Evolutionary conservation across 2,113 vertebrate species (phyloP), one percentile per base, ranked within the genome.

Genomic region (Nerophis ophidion): DNA sequence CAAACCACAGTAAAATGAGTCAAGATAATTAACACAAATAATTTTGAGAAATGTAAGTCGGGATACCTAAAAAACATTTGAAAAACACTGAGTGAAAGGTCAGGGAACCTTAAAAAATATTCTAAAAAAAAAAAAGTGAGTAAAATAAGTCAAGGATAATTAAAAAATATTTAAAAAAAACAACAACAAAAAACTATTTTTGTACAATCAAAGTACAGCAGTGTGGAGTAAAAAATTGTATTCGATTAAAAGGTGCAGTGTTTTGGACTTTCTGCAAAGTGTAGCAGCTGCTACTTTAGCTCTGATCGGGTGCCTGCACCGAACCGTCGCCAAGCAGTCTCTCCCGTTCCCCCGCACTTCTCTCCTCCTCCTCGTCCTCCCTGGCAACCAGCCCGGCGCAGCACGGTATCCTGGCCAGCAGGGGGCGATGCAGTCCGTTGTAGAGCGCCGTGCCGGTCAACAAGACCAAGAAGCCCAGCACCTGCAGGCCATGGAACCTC

Each of bases 381-480:
- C 1, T 16, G 6, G 2, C 40, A 14, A 11, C 16, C 13, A 58
- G 0, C 0, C 1, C 5, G 0, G 63, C 47, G 5, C 60, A 68
- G 68, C 82, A 75, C 1, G 86, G 70, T 68, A 94, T 64, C 71
- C 65, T 82, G 66, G 79, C 61, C 35, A 94, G 80, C 60, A 96
- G 80, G 0, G 92, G 90, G 36, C 72, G 88, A 81, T 97, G 95
- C 14, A 97, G 85, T 38, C 92, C 93, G 0, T 97, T 97, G 84
- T 97, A 98, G 9, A 97, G 90, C 0, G 83, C 91, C 0, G 95
- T 87, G 0, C 95, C 96, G 0, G 17, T 0, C 40, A 98, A 85
- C 45, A 98, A 87, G 50, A 97, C 68, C 57, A 92, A 15, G 60
- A 97, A 98, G 1, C 96, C 96, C 0, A 95, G 74, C 51, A 98